Evolutionary conservation across 2,797 vertebrate genomes (phyloP), one percentile per base, ranked within the genome.

Genomic region (Ispidina picta): DNA sequence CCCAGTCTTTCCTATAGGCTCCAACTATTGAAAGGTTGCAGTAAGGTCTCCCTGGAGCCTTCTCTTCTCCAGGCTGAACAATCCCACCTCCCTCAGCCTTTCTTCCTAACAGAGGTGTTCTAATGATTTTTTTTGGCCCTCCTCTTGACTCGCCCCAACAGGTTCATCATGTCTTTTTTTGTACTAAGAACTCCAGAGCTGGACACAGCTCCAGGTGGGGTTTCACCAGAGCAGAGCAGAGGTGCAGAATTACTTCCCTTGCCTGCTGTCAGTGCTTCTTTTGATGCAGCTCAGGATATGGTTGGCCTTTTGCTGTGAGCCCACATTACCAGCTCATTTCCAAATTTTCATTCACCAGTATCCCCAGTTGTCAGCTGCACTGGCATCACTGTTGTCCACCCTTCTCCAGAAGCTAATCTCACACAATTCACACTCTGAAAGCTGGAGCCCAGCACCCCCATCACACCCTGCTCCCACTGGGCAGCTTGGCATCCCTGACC

Each of bases 351-450:
- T 21, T n/a, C n/a, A 31, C 54, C 29, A 55, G 54, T 55, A 55
- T 20, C 19, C 54, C 29, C 20, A 55, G 21, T 19, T 7, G n/a
- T 22, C 26, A 88, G 18, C 55, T 71, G 35, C 44, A 31, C 14
- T 13, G 10, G 22, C 25, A 80, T n/a, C 44, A 10, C 9, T 1
- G 0, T 31, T 55, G 29, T 28, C 37, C 37, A 25, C 4, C 20
- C 13, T 12, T 70, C 7, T 23, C 29, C 51, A 62, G 65, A 25
- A 54, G 10, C 12, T 29, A 77, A 7, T 14, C 54, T 46, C 3
- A 0, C 12, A 25, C 11, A 49, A 15, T 2, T 14, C 16, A 12
- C 0, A 2, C 3, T 26, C 5, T 2, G 1, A 19, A 75, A 72
- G 23, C 16, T 0, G 0, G 12, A 54, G 51, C 39, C 31, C 54